Evolutionary conservation across 2,113 vertebrate genomes (phyloP).

Genomic region (Ancistrus triradiatus): DNA sequence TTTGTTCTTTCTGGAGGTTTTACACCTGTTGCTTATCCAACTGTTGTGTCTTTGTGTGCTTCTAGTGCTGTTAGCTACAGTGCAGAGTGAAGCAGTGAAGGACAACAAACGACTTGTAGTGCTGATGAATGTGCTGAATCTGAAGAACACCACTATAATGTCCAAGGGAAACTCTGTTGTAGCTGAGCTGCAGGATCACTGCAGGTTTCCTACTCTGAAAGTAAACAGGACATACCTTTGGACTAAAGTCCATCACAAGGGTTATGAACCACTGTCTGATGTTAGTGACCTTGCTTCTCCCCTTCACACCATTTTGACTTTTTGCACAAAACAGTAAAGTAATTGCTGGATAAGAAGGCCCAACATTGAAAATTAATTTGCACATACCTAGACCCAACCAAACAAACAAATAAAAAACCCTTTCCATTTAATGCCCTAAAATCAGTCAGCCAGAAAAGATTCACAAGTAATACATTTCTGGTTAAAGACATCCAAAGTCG

Average conservation of each 20-base stretch:
- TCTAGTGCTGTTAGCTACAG: slow-evolving; percentile 26
- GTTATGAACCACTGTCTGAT: neutral
- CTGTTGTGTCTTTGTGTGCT: slow-evolving; percentile 16
- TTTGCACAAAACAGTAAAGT: no score
- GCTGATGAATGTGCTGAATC: slow-evolving; percentile 7
- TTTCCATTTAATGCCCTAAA: no score
- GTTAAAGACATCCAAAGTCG: no score
- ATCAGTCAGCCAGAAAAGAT: no score
- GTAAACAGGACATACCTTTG: slow-evolving; percentile 23
- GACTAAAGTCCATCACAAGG: neutral
- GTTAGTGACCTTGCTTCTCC: neutral
- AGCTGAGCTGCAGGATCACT: neutral
- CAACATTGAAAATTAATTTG: no score
- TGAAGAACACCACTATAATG: neutral
- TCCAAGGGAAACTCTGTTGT: neutral
- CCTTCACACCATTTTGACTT: neutral
- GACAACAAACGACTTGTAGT: neutral
- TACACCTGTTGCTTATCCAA: neutral
- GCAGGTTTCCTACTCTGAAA: slow-evolving; percentile 1
- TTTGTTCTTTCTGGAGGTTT: no score
- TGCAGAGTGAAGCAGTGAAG: slow-evolving; percentile 22
- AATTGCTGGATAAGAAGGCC: no score
- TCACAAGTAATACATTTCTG: no score
- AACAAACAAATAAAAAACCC: no score
- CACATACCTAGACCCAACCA: no score